phyloP scores from a whole-genome alignment of 35 echinoderm and acorn worm species.

The Apostichopus japonicus region DNA sequence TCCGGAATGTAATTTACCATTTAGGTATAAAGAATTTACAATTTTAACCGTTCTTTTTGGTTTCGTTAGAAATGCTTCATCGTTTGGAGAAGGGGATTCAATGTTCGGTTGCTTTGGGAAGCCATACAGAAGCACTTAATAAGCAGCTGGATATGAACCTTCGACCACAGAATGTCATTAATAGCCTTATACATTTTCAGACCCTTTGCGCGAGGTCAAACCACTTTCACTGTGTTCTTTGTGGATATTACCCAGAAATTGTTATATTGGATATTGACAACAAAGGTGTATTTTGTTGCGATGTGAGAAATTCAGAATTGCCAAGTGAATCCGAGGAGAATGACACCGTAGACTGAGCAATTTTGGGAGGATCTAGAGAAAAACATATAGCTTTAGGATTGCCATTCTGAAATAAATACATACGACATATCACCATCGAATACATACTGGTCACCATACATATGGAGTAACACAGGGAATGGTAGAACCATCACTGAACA shows the following conservation, averaged over 20 bases:
- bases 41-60: conserved; percentile 14
- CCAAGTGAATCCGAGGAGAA: conserved; percentile 11
- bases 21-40: conserved; percentile 20
- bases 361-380: conserved; percentile 28
- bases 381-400: not conserved
- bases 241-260: conserved; percentile 15
- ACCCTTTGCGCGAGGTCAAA: not conserved
- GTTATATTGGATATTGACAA: conserved; percentile 39
- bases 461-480: conserved; percentile 4
- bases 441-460: conserved; percentile 41
- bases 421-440: conserved; percentile 36
- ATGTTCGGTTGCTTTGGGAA: conserved; percentile 29
- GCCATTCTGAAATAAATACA: not conserved
- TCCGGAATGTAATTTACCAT: not conserved
- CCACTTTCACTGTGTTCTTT: conserved; percentile 32
- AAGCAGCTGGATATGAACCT: not conserved
- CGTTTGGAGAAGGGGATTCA: conserved; percentile 35
- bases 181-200: conserved; percentile 45
- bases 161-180: conserved; percentile 20
- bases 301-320: not conserved
- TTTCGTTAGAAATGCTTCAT: conserved; percentile 27
- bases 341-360: conserved; percentile 20
- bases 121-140: conserved; percentile 20
- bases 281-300: conserved; percentile 44
- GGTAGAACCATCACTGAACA: conserved; percentile 13